phyloP scores from a whole-genome alignment of 2,797 vertebrate genomes.

The Tinamus major region DNA sequence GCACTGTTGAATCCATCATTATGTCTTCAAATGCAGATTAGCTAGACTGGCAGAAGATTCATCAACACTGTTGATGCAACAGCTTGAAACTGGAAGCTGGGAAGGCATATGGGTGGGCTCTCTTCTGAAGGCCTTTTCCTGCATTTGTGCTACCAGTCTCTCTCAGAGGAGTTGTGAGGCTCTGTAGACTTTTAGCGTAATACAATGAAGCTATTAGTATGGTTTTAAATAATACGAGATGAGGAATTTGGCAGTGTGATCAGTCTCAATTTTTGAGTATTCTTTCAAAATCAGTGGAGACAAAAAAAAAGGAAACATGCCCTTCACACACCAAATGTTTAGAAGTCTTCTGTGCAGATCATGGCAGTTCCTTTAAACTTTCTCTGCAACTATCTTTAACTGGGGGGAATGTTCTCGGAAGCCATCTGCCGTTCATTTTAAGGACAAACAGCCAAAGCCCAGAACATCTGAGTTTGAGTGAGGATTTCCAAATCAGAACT shows the following conservation, averaged over 20 bases:
- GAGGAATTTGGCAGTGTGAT: background rate
- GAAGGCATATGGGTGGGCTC: background rate
- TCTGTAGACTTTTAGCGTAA: background rate
- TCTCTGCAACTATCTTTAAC: background rate
- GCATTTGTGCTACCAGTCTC: background rate
- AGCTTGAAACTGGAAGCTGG: background rate
- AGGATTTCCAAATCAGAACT: slow-evolving; percentile 59
- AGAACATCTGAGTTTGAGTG: slow-evolving; percentile 20
- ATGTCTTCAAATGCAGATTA: background rate
- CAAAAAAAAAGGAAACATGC: background rate
- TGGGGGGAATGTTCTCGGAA: slow-evolving; percentile 22
- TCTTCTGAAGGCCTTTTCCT: background rate
- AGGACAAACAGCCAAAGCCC: slow-evolving; percentile 25
- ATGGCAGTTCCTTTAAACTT: background rate
- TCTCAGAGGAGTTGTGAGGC: background rate
- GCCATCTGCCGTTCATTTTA: slow-evolving; percentile 46
- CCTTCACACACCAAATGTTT: background rate
- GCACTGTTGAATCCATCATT: background rate
- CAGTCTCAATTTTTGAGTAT: fast-evolving
- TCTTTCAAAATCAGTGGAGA: background rate
- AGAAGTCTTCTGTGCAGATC: background rate
- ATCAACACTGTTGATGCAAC: background rate
- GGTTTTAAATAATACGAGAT: background rate
- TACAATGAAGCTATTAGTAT: background rate
- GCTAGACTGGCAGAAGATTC: background rate